phyloP scores from a whole-genome alignment of 2,797 vertebrate genomes.

The Rhinella marina region DNA sequence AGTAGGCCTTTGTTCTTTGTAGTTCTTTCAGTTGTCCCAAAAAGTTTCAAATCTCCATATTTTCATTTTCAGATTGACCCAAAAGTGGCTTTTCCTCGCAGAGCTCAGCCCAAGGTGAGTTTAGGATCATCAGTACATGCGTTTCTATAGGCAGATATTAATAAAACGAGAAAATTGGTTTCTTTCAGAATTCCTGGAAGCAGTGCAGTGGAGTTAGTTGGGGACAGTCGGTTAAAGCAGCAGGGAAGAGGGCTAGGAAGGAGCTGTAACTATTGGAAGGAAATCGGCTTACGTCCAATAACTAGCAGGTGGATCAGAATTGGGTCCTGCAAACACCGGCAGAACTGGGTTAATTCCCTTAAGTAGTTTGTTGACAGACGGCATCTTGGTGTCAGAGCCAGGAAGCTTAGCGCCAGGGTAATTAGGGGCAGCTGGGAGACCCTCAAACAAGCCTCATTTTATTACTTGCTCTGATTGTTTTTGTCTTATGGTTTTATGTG shows the following conservation, averaged over 20 bases:
- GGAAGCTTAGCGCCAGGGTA: slow-evolving; percentile 70
- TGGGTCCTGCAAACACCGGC: slow-evolving; percentile 75
- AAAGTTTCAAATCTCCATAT: slow-evolving; percentile 36
- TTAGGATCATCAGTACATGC: background rate
- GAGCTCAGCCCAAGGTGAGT: slow-evolving; percentile 98
- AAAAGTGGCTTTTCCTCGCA: slow-evolving; percentile 96
- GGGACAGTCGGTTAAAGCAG: slow-evolving; percentile 33
- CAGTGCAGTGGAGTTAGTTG: background rate
- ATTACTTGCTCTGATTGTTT: slow-evolving; percentile 39
- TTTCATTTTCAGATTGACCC: slow-evolving; percentile 91
- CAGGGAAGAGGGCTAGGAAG: slow-evolving; percentile 57
- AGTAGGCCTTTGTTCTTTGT: background rate
- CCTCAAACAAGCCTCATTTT: slow-evolving; percentile 46
- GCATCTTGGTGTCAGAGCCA: slow-evolving; percentile 78
- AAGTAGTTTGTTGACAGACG: slow-evolving; percentile 85
- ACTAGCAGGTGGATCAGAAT: slow-evolving; percentile 73
- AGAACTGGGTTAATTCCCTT: slow-evolving; percentile 85
- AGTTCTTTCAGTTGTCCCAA: background rate
- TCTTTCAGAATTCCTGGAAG: slow-evolving; percentile 11
- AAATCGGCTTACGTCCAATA: slow-evolving; percentile 73
- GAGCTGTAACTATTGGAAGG: slow-evolving; percentile 59
- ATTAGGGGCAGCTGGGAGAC: slow-evolving; percentile 74
- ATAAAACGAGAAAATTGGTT: background rate
- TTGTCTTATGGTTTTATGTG: background rate
- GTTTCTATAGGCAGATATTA: background rate